These are phyloP conservation scores for Leptestheria dahalacensis DNA, from an alignment of 1,140 invertebrate genomes.

Conservation along the genomic window DNA sequence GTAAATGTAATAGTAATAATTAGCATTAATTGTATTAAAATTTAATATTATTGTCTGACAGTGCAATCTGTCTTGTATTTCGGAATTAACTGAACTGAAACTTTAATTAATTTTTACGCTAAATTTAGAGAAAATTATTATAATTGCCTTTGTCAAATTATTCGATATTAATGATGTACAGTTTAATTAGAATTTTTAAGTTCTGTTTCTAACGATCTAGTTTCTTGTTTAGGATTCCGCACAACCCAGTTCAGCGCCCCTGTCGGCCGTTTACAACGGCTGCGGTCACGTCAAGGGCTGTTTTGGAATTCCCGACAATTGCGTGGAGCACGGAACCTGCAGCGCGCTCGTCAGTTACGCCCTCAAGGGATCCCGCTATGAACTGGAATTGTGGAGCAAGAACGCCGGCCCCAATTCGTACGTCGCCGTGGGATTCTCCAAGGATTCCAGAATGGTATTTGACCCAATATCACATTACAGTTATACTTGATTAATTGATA, in stretches of 20 bases:
- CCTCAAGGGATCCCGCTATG: slow-evolving; percentile 5
- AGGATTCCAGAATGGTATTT: slow-evolving; percentile 21
- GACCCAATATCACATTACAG: neutral
- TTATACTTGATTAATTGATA: slow-evolving; percentile 4
- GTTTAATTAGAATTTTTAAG: neutral
- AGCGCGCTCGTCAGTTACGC: slow-evolving; percentile 12
- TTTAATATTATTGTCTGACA: no score
- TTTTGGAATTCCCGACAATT: slow-evolving; percentile 11
- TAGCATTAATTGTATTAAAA: no score
- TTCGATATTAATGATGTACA: no score
- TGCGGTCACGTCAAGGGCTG: slow-evolving; percentile 15
- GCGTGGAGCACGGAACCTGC: slow-evolving; percentile 6
- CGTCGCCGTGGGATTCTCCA: slow-evolving; percentile 53
- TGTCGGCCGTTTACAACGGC: slow-evolving; percentile 10
- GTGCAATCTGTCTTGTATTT: no score
- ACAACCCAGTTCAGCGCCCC: slow-evolving; percentile 6
- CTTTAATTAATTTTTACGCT: neutral
- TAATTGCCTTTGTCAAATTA: neutral
- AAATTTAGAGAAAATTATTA: no score
- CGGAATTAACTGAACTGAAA: no score
- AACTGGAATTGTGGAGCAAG: slow-evolving; percentile 14
- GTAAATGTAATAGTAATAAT: no score
- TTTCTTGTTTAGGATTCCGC: neutral
- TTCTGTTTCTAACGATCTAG: neutral
- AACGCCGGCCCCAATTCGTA: slow-evolving; percentile 15